A percentile compares a stretch with the other conserved stretches of the same genome.
These are phyloP conservation scores for Podarcis cretensis DNA, from an alignment of 2,113 vertebrate species.

Conservation along the genomic window DNA sequence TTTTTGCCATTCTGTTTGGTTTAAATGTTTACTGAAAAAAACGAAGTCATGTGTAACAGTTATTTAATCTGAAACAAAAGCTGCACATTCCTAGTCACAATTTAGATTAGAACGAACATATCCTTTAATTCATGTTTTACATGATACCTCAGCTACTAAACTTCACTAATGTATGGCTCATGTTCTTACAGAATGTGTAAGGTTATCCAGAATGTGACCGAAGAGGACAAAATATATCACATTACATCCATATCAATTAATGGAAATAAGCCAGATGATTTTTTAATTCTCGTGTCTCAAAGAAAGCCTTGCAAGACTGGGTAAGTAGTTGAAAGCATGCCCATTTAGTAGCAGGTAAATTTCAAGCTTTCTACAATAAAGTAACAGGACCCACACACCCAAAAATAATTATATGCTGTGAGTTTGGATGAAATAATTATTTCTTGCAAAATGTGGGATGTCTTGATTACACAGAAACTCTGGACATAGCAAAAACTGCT, in stretches of 20 bases:
- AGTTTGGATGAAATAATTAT: background rate
- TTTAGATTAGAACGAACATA: background rate
- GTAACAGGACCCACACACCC: background rate
- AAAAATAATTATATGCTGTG: background rate
- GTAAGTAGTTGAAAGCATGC: constrained; percentile 63
- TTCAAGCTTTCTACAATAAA: background rate
- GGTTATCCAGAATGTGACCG: constrained; percentile 65
- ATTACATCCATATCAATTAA: constrained; percentile 62
- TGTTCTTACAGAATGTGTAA: constrained; percentile 73
- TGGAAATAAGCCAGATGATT: constrained; percentile 70
- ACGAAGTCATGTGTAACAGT: background rate
- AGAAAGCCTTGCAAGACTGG: constrained; percentile 66
- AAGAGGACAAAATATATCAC: constrained; percentile 79
- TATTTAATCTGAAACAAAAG: background rate
- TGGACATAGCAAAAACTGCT: fast-evolving
- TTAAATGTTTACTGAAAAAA: background rate
- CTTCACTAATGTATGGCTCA: background rate
- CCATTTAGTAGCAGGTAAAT: background rate
- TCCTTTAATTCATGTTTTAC: background rate
- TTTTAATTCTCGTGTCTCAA: constrained; percentile 76
- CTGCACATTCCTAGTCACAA: fast-evolving
- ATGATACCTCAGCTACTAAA: background rate
- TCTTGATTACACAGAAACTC: background rate
- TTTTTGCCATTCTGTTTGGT: background rate
- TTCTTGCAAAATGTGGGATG: background rate